These are phyloP conservation scores for Brachyptera risi DNA, from an alignment of 2,888 invertebrate genomes.

Conservation along the genomic window DNA sequence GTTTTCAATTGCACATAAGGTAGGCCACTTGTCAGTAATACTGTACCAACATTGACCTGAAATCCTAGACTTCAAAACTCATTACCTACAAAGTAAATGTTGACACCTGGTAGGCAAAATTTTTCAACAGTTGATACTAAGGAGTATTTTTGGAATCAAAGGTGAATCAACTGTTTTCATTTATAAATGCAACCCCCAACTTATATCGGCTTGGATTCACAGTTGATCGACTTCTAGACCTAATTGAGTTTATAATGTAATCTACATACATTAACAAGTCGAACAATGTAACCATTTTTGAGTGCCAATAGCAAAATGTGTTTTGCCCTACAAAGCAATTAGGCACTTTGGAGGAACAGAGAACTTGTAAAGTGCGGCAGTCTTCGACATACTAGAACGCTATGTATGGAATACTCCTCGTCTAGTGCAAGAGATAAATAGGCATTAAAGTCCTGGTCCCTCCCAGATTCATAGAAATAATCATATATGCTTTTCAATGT, in stretches of 20 bases:
- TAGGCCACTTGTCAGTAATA: no score
- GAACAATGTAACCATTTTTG: no score
- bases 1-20: no score
- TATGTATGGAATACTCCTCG: background rate
- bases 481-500: background rate
- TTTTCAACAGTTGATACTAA: no score
- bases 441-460: conserved; percentile 7
- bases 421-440: background rate
- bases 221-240: background rate
- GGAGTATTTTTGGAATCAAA: no score
- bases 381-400: background rate
- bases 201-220: no score
- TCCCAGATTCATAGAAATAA: background rate
- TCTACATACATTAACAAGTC: background rate
- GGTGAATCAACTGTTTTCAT: no score
- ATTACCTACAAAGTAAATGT: no score
- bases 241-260: background rate
- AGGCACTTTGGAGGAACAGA: conserved; percentile 14
- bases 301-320: background rate
- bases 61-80: no score
- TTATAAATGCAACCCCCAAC: no score
- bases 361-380: background rate
- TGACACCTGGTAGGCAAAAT: no score
- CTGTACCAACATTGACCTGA: no score
- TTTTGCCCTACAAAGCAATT: background rate